Percentiles rank a stretch among this genome's conserved stretches.
These are phyloP conservation scores for Drosophila gaucha DNA, from an alignment of 2,888 invertebrate species.

Conservation along the genomic window DNA sequence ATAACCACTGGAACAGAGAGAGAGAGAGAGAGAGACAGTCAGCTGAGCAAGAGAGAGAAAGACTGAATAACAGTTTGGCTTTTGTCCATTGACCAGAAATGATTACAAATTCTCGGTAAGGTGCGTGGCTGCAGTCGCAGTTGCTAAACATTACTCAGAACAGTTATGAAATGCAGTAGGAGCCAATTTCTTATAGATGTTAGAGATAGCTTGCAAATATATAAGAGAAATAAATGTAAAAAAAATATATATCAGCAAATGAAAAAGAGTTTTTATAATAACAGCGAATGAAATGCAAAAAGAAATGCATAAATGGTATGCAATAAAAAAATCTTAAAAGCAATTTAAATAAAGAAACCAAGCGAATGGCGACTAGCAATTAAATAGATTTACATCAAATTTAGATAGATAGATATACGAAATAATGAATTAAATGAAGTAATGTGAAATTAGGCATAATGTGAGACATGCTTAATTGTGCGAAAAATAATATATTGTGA, in stretches of 20 bases:
- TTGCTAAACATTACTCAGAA: not conserved
- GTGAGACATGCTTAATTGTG: too few relatives aligned
- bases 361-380: too few relatives aligned
- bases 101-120: slow-evolving; percentile 28
- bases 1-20: slow-evolving; percentile 4
- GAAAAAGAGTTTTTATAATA: too few relatives aligned
- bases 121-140: slow-evolving; percentile 5
- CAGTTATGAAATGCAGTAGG: not conserved
- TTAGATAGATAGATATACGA: too few relatives aligned
- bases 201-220: not conserved
- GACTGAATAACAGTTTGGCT: not conserved
- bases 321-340: too few relatives aligned
- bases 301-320: too few relatives aligned
- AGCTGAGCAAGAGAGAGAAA: not conserved
- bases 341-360: too few relatives aligned
- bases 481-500: too few relatives aligned
- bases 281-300: too few relatives aligned
- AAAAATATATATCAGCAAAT: not conserved
- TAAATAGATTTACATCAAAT: too few relatives aligned
- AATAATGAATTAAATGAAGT: too few relatives aligned
- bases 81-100: slow-evolving; percentile 36
- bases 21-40: not conserved
- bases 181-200: not conserved
- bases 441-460: too few relatives aligned
- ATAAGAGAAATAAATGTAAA: not conserved